Evolutionary conservation across 2,888 invertebrate genomes (phyloP).

Genomic region (Nipponacmea schrenckii): DNA sequence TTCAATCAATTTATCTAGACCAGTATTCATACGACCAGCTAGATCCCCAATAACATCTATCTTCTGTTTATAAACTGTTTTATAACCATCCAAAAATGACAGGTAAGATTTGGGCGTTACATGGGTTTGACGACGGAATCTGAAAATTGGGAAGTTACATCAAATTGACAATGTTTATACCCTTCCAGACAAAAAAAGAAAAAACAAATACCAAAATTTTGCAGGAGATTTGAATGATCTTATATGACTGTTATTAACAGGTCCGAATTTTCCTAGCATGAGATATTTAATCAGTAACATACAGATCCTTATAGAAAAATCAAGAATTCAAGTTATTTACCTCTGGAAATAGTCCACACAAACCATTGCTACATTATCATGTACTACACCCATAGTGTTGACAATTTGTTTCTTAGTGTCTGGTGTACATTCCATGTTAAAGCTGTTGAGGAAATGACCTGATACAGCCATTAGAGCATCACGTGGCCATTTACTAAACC

Average conservation of each 20-base stretch:
- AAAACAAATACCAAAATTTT: too few species aligned
- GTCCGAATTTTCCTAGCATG: too few species aligned
- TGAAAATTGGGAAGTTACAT: constrained; percentile 41
- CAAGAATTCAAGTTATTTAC: too few species aligned
- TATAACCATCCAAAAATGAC: constrained; percentile 84
- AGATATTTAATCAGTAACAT: too few species aligned
- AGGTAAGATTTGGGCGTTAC: constrained; percentile 91
- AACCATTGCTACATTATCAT: constrained; percentile 57
- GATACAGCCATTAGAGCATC: constrained; percentile 65
- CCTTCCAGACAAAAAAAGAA: too few species aligned
- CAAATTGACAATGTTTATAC: too few species aligned
- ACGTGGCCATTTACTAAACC: constrained; percentile 65
- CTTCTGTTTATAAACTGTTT: constrained; percentile 81
- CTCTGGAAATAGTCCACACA: constrained; percentile 63
- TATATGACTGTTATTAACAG: too few species aligned
- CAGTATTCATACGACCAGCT: constrained; percentile 70
- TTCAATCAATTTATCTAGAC: constrained; percentile 60
- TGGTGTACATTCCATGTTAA: constrained; percentile 52
- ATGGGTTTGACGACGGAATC: constrained; percentile 84
- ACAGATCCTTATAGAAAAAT: too few species aligned
- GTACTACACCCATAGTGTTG: constrained; percentile 61
- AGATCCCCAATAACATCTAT: constrained; percentile 81
- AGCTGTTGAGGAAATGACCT: constrained; percentile 59
- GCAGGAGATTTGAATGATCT: too few species aligned
- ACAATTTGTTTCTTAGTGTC: constrained; percentile 54